Evolutionary conservation across 53 echinoderm and acorn worm species (phyloP).

Genomic region (Echinarachnius parma): DNA sequence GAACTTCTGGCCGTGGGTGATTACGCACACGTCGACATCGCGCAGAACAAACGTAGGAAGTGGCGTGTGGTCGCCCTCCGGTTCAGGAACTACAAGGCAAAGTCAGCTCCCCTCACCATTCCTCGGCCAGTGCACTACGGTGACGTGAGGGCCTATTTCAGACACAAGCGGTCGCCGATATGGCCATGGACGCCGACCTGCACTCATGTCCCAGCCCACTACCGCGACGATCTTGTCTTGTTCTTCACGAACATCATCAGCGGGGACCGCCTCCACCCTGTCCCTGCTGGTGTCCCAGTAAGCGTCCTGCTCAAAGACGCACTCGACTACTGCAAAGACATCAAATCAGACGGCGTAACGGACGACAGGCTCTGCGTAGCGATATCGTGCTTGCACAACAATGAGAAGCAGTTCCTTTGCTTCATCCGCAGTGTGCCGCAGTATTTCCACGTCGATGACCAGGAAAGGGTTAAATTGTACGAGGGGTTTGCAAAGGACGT

Average conservation of each 20-base stretch:
- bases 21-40: constrained; percentile 5
- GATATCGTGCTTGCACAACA: neutral
- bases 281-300: no score
- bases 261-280: neutral
- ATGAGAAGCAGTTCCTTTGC: neutral
- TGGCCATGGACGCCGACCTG: neutral
- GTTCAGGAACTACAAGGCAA: no score
- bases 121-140: constrained; percentile 5
- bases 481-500: constrained; percentile 7
- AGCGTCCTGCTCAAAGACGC: no score
- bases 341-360: neutral
- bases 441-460: constrained; percentile 21
- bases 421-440: constrained; percentile 33
- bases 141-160: constrained; percentile 2
- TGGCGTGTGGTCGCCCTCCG: constrained; percentile 7
- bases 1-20: constrained; percentile 8
- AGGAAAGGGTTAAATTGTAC: constrained; percentile 12
- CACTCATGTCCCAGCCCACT: neutral
- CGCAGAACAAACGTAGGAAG: neutral
- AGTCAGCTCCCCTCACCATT: no score
- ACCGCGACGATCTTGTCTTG: constrained; percentile 5
- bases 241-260: neutral
- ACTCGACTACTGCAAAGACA: no score
- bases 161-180: neutral
- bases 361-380: constrained; percentile 1